phyloP scores from a whole-genome alignment of 2,797 vertebrate species.

The Pitangus sulphuratus region DNA sequence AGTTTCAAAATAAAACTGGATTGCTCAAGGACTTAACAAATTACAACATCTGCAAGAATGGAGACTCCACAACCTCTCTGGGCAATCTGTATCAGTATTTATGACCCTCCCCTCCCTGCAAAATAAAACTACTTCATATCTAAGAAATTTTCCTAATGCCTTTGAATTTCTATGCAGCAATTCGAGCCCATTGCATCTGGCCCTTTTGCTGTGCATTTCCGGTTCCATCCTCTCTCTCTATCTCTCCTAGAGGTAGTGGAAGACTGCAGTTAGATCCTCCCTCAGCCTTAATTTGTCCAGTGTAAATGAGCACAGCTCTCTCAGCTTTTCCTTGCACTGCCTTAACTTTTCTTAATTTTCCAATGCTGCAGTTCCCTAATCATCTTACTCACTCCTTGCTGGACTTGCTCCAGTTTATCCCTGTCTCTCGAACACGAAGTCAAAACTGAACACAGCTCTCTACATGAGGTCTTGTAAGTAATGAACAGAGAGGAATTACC shows the following conservation, averaged over 20 bases:
- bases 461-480: background rate
- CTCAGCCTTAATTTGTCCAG: background rate
- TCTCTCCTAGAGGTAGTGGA: background rate
- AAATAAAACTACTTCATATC: background rate
- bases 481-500: background rate
- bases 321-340: background rate
- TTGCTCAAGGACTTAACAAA: background rate
- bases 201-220: background rate
- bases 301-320: background rate
- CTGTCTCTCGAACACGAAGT: background rate
- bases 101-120: rapidly evolving
- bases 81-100: background rate
- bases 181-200: background rate
- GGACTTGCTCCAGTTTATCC: background rate
- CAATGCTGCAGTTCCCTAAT: background rate
- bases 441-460: background rate
- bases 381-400: background rate
- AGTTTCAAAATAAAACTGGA: background rate
- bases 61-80: background rate
- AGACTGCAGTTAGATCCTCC: background rate
- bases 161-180: background rate
- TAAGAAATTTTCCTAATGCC: background rate
- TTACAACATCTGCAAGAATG: background rate
- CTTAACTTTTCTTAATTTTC: background rate
- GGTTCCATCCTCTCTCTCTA: background rate